Evolutionary conservation across 2,113 vertebrate species (phyloP), one percentile per base, ranked within the genome.

Genomic region (Hippocampus barbouri): DNA sequence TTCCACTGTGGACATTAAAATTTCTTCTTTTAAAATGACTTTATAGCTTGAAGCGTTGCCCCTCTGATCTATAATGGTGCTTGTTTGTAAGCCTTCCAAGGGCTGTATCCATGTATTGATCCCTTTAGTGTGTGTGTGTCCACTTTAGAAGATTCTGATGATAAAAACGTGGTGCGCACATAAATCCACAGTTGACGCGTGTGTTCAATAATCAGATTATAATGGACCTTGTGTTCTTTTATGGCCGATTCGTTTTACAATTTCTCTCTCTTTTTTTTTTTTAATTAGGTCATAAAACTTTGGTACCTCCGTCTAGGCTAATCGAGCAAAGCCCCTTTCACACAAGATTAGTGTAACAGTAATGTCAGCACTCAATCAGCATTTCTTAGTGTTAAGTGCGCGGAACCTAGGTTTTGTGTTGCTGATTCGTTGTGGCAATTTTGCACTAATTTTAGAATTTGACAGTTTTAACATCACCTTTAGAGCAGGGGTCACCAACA

Each of bases 91-190:
- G 87, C 60, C 78, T 86, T 87, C 79, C 65, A 57, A 4, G 72
- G 70, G 72, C 76, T 77, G 80, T 87, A 87, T 85, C 57, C 79
- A 79, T 84, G n/a, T 85, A 92, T 92, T 77, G 91, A 91, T 88
- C 72, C 38, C 30, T 23, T 66, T 63, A 56, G 38, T 71, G n/a
- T 69, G 65, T 77, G 54, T 87, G 87, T 87, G 65, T 80, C 81
- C 79, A 82, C 77, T 88, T 84, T 78, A 60, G 72, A 83, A 68
- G 69, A 75, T 30, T 45, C 75, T 77, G 82, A 87, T 85, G 88
- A 90, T 89, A 83, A 88, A 43, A 84, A 82, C 76, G 76, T 82
- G 68, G 91, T 87, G 86, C 78, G 47, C 23, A 25, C 60, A 75
- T 89, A 79, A 84, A 84, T 90, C 87, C 80, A 60, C 73, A 21